Conservation (phyloP, 2,888 invertebrate genomes). For the Eudasyphora cyanicolor region DNA sequence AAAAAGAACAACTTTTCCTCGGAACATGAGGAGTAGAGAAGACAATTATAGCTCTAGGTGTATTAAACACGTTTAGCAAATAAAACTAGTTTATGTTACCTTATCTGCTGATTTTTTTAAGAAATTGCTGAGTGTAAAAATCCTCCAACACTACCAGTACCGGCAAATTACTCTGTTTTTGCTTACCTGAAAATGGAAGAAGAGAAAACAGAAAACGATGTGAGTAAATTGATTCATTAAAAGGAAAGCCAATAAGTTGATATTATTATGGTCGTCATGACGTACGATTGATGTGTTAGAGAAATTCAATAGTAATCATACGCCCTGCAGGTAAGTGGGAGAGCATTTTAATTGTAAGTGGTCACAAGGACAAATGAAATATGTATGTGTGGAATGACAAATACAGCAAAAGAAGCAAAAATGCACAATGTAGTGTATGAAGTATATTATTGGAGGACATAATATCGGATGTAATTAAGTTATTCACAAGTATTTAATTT, state of each 20-base stretch:
- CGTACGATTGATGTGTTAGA: slow-evolving; percentile 6
- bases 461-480: too few species aligned
- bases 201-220: neutral
- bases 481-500: too few species aligned
- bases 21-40: neutral
- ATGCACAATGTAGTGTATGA: too few species aligned
- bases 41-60: slow-evolving; percentile 2
- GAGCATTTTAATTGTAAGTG: too few species aligned
- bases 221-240: slow-evolving; percentile 4
- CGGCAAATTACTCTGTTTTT: too few species aligned
- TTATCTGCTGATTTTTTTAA: neutral
- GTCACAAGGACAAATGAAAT: too few species aligned
- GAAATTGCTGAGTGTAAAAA: slow-evolving; percentile 16
- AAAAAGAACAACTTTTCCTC: neutral
- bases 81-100: slow-evolving; percentile 38
- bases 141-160: neutral
- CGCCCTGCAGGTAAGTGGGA: neutral
- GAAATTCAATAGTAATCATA: neutral
- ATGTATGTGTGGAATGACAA: too few species aligned
- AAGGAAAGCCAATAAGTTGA: neutral
- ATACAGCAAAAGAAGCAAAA: too few species aligned
- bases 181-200: neutral
- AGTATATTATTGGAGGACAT: too few species aligned
- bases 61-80: slow-evolving; percentile 25
- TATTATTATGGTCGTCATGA: neutral